These are phyloP conservation scores for Coremacera marginata DNA, from an alignment of 2,888 invertebrate genomes.

Conservation along the genomic window DNA sequence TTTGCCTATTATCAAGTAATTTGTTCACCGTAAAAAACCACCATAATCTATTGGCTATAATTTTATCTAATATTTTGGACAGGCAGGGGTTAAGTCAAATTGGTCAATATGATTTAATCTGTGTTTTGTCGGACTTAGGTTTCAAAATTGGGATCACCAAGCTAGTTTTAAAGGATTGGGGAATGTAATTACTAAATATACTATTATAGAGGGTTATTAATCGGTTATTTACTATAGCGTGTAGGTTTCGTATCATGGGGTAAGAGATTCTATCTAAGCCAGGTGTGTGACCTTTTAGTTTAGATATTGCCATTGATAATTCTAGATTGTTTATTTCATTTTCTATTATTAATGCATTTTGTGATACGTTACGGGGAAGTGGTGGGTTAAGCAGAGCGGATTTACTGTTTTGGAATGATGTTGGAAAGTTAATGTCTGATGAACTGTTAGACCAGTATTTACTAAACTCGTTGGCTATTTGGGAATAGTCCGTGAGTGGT, in stretches of 20 bases:
- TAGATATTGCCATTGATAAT: not conserved
- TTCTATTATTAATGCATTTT: not conserved
- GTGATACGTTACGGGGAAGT: not conserved
- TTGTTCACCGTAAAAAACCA: too few species aligned
- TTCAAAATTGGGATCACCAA: too few species aligned
- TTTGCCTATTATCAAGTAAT: too few species aligned
- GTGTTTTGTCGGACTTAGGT: too few species aligned
- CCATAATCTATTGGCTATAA: too few species aligned
- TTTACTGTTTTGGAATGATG: not conserved
- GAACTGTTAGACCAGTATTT: conserved; percentile 27
- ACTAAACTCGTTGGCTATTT: conserved; percentile 20
- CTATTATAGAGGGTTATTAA: conserved; percentile 33
- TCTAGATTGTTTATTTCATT: conserved; percentile 8
- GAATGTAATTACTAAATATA: conserved; percentile 33
- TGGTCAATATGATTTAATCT: too few species aligned
- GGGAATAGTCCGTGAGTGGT: not conserved
- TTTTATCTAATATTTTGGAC: too few species aligned
- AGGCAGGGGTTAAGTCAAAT: too few species aligned
- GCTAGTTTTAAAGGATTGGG: too few species aligned
- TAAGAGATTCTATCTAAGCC: conserved; percentile 41
- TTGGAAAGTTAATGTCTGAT: not conserved
- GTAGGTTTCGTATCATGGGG: conserved; percentile 34
- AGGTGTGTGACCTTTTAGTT: conserved; percentile 13
- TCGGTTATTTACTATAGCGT: not conserved
- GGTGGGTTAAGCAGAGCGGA: not conserved